phyloP scores from a whole-genome alignment of 2,888 invertebrate species.

The Eilema griseolum region DNA sequence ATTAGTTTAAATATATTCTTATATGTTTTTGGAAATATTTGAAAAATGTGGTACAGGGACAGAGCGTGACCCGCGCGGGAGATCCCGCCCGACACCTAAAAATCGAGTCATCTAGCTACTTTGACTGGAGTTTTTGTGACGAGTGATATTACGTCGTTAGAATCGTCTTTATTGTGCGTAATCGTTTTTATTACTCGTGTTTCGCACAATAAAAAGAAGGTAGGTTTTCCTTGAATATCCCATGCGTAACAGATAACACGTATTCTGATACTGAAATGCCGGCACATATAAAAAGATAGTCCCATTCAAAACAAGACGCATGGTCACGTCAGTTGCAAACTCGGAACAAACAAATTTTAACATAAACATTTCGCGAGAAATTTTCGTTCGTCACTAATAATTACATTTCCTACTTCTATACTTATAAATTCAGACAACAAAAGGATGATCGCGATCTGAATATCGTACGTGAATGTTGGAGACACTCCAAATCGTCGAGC shows the following conservation, averaged over 20 bases:
- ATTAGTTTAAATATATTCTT: too few relatives aligned
- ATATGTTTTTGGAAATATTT: too few relatives aligned
- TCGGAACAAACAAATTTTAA: too few relatives aligned
- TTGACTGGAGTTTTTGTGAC: too few relatives aligned
- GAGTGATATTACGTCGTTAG: background rate
- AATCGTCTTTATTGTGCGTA: background rate
- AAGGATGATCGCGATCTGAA: constrained; percentile 58
- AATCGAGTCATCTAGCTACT: too few relatives aligned
- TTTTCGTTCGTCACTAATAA: constrained; percentile 2
- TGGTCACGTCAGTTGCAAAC: background rate
- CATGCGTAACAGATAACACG: background rate
- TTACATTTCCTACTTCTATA: constrained; percentile 31
- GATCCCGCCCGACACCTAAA: too few relatives aligned
- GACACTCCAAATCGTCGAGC: constrained; percentile 77
- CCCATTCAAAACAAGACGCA: background rate
- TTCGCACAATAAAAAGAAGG: too few relatives aligned
- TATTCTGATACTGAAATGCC: background rate
- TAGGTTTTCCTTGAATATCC: background rate
- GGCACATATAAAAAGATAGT: background rate
- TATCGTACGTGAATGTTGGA: constrained; percentile 73
- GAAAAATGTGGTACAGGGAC: too few relatives aligned
- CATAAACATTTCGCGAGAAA: constrained; percentile 2
- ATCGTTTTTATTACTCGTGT: too few relatives aligned
- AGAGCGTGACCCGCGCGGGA: too few relatives aligned
- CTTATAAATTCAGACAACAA: constrained; percentile 52